These are phyloP conservation scores for Heliconius erato DNA, from an alignment of 2,888 invertebrate genomes.

Conservation along the genomic window DNA sequence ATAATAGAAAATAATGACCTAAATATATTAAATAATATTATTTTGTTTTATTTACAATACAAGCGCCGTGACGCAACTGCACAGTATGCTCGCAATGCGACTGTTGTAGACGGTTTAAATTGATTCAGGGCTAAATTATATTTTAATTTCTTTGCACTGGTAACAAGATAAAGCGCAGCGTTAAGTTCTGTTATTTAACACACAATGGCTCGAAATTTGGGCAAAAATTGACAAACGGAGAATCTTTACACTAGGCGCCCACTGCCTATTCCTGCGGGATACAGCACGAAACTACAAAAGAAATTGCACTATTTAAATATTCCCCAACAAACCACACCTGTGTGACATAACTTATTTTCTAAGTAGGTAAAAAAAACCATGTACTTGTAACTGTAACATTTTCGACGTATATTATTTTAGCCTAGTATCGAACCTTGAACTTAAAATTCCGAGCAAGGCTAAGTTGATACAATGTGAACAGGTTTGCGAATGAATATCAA, in stretches of 20 bases:
- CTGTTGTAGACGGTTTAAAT: too few species aligned
- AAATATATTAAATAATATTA: too few species aligned
- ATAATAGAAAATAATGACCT: neutral
- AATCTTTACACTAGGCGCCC: too few species aligned
- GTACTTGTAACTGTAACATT: neutral
- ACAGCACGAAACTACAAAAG: neutral
- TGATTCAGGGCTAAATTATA: too few species aligned
- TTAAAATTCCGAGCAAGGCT: constrained; percentile 31
- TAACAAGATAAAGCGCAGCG: neutral
- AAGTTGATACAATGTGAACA: constrained; percentile 23
- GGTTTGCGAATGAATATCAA: constrained; percentile 6
- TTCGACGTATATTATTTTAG: neutral
- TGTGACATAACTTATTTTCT: neutral
- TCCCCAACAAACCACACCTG: neutral
- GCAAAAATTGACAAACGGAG: too few species aligned
- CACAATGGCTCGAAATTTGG: too few species aligned
- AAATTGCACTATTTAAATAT: neutral
- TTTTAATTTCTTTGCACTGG: neutral
- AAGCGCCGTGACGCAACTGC: too few species aligned
- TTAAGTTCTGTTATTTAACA: neutral
- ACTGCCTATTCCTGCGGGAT: too few species aligned
- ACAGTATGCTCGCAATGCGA: too few species aligned
- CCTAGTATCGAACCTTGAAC: constrained; percentile 40
- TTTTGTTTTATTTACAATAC: too few species aligned
- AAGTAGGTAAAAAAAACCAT: neutral